Evolutionary conservation across 2,113 vertebrate species (phyloP).

Genomic region (Irena cyanogastra): DNA sequence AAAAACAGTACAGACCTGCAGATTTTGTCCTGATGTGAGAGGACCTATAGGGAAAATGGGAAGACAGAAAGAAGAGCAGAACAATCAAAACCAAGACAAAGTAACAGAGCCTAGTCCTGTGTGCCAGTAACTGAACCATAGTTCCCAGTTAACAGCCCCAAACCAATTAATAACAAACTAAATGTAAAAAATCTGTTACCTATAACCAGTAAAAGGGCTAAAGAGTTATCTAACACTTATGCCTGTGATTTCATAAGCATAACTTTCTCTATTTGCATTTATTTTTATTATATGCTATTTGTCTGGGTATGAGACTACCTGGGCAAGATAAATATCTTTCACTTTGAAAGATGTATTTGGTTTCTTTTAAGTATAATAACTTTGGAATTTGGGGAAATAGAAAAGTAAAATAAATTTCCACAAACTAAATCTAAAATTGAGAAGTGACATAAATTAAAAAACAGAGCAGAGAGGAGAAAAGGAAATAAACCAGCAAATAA

Average conservation of each 20-base stretch:
- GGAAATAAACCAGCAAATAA: constrained; percentile 22
- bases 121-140: neutral
- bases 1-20: neutral
- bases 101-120: neutral
- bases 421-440: constrained; percentile 11
- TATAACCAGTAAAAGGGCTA: neutral
- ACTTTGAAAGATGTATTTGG: neutral
- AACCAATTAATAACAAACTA: neutral
- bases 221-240: neutral
- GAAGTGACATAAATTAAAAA: neutral
- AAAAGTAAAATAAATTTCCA: constrained; percentile 23
- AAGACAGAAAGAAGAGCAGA: neutral
- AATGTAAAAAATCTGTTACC: neutral
- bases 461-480: neutral
- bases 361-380: neutral
- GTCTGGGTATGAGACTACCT: neutral
- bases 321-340: neutral
- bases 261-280: neutral
- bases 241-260: neutral
- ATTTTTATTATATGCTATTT: neutral
- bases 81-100: neutral
- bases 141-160: neutral
- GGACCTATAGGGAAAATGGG: neutral
- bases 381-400: constrained; percentile 3
- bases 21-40: neutral